phyloP scores from a whole-genome alignment of 2,888 invertebrate species.

The Synergus itoensis region DNA sequence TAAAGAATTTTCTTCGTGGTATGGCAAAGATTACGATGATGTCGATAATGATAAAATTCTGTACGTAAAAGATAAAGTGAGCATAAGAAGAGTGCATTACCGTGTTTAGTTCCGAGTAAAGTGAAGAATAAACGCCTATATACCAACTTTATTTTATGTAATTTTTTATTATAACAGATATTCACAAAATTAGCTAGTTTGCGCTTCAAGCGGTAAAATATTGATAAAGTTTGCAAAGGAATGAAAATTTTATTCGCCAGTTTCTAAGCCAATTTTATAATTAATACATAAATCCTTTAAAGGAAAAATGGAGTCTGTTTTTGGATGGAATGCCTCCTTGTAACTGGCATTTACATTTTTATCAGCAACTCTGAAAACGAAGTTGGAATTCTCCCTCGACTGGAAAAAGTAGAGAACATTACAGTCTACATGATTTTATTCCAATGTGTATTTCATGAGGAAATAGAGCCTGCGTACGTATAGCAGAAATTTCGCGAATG shows the following conservation, averaged over 20 bases:
- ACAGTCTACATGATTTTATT: constrained; percentile 33
- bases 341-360: constrained; percentile 22
- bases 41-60: constrained; percentile 35
- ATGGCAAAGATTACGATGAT: constrained; percentile 27
- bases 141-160: not conserved
- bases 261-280: not conserved
- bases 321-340: constrained; percentile 10
- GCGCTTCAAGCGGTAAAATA: too few relatives aligned
- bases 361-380: constrained; percentile 9
- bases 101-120: not conserved
- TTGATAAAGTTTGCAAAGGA: not conserved
- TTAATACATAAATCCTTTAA: too few relatives aligned
- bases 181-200: not conserved
- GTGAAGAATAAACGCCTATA: not conserved
- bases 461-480: constrained; percentile 27
- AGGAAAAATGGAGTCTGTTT: not conserved
- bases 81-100: constrained; percentile 15
- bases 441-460: constrained; percentile 29
- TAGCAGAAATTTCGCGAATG: constrained; percentile 36
- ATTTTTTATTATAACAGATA: not conserved
- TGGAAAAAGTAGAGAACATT: constrained; percentile 28
- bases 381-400: constrained; percentile 17
- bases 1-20: constrained; percentile 31
- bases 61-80: constrained; percentile 1
- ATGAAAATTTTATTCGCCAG: not conserved